Conservation (phyloP, 2,113 vertebrate species). For the Peromyscus californicus region DNA sequence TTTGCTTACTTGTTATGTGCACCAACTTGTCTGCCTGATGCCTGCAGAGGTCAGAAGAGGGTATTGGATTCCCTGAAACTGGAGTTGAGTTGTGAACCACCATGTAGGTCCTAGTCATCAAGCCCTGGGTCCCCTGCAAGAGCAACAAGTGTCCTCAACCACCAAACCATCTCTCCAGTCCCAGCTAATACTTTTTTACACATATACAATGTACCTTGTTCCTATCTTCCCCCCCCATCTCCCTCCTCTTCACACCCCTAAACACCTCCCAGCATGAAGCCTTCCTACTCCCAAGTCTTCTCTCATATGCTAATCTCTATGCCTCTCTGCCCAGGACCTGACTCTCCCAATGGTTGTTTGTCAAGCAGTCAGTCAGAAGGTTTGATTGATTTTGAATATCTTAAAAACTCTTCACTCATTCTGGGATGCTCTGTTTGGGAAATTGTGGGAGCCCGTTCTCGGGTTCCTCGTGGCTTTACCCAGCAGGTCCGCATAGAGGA, state of each 20-base stretch:
- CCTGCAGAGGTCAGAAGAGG: neutral
- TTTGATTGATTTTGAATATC: too few relatives aligned
- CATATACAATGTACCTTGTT: neutral
- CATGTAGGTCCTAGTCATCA: neutral
- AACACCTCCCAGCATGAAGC: neutral
- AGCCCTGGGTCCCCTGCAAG: neutral
- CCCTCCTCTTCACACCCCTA: neutral
- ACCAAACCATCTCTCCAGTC: neutral
- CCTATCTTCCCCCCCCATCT: neutral
- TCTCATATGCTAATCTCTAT: neutral
- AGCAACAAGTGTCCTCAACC: neutral
- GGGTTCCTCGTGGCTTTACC: too few relatives aligned
- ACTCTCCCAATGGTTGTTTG: too few relatives aligned
- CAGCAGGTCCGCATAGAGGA: too few relatives aligned
- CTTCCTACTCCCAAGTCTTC: neutral
- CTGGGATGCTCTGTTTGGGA: too few relatives aligned
- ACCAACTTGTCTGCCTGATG: neutral
- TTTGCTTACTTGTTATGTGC: neutral
- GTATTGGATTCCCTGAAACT: neutral
- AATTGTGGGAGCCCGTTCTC: too few relatives aligned
- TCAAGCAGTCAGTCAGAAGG: too few relatives aligned
- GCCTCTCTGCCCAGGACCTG: too few relatives aligned
- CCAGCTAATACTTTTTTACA: neutral
- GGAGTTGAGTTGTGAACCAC: neutral
- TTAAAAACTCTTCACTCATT: too few relatives aligned